Conservation (phyloP, 2,113 vertebrate species). For the Camarhynchus parvulus region DNA sequence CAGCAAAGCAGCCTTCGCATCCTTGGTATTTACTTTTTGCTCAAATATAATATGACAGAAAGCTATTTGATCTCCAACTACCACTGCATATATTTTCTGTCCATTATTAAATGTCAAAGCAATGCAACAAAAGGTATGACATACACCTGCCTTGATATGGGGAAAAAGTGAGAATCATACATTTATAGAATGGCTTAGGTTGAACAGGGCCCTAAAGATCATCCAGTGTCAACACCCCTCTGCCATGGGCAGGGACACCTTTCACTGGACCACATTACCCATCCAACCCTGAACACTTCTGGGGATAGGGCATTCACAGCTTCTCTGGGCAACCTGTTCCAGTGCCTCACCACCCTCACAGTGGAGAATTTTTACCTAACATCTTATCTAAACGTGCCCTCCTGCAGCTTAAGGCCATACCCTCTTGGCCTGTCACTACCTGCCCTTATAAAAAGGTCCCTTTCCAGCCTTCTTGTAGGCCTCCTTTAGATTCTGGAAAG, state of each 20-base stretch:
- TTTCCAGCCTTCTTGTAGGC: neutral
- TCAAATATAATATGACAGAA: neutral
- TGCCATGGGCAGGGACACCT: neutral
- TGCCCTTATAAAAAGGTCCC: neutral
- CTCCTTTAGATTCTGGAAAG: neutral
- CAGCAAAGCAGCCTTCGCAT: neutral
- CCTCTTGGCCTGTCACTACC: neutral
- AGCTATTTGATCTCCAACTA: neutral
- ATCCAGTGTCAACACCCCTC: neutral
- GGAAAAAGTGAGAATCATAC: neutral
- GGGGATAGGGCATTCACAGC: neutral
- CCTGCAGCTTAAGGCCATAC: neutral
- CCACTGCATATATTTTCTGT: neutral
- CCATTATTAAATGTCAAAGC: neutral
- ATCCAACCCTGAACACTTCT: neutral
- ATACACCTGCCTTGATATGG: neutral
- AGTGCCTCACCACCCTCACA: neutral
- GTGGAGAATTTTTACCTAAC: neutral
- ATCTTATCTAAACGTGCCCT: neutral
- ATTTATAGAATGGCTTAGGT: neutral
- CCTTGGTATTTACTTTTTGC: neutral
- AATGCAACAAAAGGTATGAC: neutral
- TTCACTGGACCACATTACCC: neutral
- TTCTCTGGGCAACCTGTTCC: neutral
- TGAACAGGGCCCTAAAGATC: neutral